Evolutionary conservation across 2,888 invertebrate genomes (phyloP).

Genomic region (Pedicia rivosa): DNA sequence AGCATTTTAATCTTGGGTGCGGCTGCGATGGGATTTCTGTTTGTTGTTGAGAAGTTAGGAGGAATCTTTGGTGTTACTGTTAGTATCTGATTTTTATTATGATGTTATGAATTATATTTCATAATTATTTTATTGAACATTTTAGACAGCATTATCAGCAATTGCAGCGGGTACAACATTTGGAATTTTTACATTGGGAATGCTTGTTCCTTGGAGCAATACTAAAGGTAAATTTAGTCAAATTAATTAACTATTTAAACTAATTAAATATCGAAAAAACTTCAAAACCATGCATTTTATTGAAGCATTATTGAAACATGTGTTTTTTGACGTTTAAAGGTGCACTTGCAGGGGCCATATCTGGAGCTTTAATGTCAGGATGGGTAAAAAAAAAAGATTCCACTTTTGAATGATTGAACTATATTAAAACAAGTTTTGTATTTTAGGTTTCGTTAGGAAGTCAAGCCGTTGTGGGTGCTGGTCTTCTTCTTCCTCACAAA

Average conservation of each 20-base stretch:
- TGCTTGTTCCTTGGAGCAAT: conserved; percentile 67
- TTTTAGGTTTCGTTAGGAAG: conserved; percentile 40
- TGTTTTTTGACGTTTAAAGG: too few species aligned
- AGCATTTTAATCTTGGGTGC: conserved; percentile 47
- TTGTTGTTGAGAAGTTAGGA: conserved; percentile 58
- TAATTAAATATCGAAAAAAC: too few species aligned
- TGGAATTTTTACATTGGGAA: conserved; percentile 69
- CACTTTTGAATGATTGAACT: too few species aligned
- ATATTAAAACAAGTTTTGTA: neutral
- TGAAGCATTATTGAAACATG: too few species aligned
- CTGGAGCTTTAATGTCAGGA: conserved; percentile 43
- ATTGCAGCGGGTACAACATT: conserved; percentile 71
- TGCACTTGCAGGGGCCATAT: conserved; percentile 39
- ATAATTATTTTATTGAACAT: too few species aligned
- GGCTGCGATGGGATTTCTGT: conserved; percentile 44
- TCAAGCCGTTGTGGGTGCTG: conserved; percentile 45
- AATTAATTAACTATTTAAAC: too few species aligned
- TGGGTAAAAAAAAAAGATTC: too few species aligned
- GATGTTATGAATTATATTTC: too few species aligned
- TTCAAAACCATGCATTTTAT: too few species aligned
- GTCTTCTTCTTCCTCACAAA: conserved; percentile 39
- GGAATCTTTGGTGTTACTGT: conserved; percentile 58
- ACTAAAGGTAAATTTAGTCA: too few species aligned
- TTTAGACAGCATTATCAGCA: conserved; percentile 65
- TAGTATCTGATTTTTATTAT: too few species aligned